Evolutionary conservation across 2,888 invertebrate species (phyloP).

Genomic region (Pristionchus exspectatus): DNA sequence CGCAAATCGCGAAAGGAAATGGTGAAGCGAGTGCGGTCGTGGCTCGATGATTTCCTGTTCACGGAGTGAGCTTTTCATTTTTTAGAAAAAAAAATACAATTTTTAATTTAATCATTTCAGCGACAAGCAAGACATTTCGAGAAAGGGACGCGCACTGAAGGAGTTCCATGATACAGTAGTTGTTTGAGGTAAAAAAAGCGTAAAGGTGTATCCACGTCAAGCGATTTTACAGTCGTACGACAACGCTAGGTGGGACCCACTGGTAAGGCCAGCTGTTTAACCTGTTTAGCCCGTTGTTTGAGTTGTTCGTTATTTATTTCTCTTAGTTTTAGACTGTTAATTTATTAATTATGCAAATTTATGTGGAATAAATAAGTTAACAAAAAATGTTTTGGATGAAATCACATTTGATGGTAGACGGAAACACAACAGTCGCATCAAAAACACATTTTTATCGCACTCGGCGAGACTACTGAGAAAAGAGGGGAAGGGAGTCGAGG

Average conservation of each 20-base stretch:
- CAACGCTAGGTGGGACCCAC: too few species aligned
- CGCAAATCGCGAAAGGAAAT: background rate
- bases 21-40: background rate
- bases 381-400: too few species aligned
- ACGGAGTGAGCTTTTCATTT: background rate
- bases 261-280: too few species aligned
- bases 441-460: conserved; percentile 18
- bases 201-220: too few species aligned
- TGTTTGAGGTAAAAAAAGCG: background rate
- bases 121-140: background rate
- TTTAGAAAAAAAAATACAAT: background rate
- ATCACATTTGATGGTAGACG: too few species aligned
- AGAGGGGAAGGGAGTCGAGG: background rate
- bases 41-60: background rate
- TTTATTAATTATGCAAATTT: too few species aligned
- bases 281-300: too few species aligned
- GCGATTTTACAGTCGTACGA: too few species aligned
- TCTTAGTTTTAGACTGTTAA: too few species aligned
- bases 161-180: background rate
- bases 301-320: too few species aligned
- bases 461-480: background rate
- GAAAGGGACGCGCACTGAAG: background rate
- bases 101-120: background rate
- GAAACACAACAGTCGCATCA: background rate
- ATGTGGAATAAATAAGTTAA: too few species aligned